Evolutionary conservation across 2,888 invertebrate species (phyloP), one percentile per base, ranked within the genome.

Genomic region (Eurytoma adleriae): DNA sequence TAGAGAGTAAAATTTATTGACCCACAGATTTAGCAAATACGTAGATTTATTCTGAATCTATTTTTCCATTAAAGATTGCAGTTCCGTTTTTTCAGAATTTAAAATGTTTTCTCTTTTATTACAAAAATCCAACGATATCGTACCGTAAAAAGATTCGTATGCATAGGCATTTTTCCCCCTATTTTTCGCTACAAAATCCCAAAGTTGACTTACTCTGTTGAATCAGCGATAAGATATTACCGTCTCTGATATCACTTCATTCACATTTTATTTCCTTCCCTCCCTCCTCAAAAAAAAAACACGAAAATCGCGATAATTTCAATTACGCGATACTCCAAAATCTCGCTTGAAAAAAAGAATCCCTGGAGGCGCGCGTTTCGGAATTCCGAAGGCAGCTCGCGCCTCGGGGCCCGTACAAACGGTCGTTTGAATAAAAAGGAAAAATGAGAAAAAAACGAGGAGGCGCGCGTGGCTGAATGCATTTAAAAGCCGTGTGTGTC

Each of bases 401-500:
- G 7, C 40, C 40, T 40, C 40, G 7, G 10, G 40, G 10, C 10
- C 40, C 40, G 40, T 40, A 40, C 40, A 54, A 54, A 54, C n/a
- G n/a, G 54, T 14, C 54, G 54, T 54, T 54, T 52, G 16, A 40
- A 20, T 3, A 24, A 18, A 20, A 30, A 61, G n/a, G 50, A 66
- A 68, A 68, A 14, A 30, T 52, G 27, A 24, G 0, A 40, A 20
- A 18, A 7, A 52, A 24, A 27, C 27, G 14, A 40, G 10, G 10
- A 40, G 7, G 40, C 20, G 2, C 3, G 48, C 62, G 64, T 27
- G 69, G 56, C 68, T 74, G 52, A 73, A 70, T 70, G 70, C 71
- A 74, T 75, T 70, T 71, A 64, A 61, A 74, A 79, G 79, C 64
- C 50, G 40, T 48, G 66, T 16, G n/a, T 14, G 71, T 59, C 57